These are phyloP conservation scores for Drosophila paranaensis DNA, from an alignment of 2,888 invertebrate genomes.

Conservation along the genomic window DNA sequence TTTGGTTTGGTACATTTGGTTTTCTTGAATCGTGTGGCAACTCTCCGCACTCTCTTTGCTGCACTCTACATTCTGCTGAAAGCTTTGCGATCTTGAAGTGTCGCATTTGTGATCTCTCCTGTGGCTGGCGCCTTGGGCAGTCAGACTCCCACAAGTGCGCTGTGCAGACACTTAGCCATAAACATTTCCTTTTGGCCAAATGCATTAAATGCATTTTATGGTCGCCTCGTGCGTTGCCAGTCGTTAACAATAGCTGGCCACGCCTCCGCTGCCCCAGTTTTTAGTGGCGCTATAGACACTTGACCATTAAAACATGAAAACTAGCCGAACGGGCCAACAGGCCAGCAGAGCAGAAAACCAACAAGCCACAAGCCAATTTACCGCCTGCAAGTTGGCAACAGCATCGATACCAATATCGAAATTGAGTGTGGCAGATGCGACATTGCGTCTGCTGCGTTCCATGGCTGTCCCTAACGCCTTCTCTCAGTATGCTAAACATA, in stretches of 20 bases:
- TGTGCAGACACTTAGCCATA: constrained; percentile 22
- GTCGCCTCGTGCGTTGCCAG: constrained; percentile 40
- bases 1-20: neutral
- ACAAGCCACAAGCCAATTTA: constrained; percentile 12
- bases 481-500: neutral
- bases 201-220: constrained; percentile 47
- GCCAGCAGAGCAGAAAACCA: constrained; percentile 18
- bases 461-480: neutral
- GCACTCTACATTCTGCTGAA: neutral
- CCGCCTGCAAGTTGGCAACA: constrained; percentile 20
- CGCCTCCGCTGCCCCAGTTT: constrained; percentile 15
- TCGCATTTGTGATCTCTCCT: neutral
- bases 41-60: neutral
- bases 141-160: constrained; percentile 2
- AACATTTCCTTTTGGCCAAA: constrained; percentile 50
- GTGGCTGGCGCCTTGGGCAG: neutral
- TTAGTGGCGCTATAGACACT: constrained; percentile 45
- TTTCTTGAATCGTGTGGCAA: neutral
- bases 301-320: constrained; percentile 45
- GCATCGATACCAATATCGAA: constrained; percentile 46
- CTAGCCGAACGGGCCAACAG: constrained; percentile 21
- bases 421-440: constrained; percentile 47
- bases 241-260: constrained; percentile 45
- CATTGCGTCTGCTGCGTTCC: constrained; percentile 2
- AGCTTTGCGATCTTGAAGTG: constrained; percentile 3